phyloP scores from a whole-genome alignment of 1,140 invertebrate genomes.

The Olivierus martensii region DNA sequence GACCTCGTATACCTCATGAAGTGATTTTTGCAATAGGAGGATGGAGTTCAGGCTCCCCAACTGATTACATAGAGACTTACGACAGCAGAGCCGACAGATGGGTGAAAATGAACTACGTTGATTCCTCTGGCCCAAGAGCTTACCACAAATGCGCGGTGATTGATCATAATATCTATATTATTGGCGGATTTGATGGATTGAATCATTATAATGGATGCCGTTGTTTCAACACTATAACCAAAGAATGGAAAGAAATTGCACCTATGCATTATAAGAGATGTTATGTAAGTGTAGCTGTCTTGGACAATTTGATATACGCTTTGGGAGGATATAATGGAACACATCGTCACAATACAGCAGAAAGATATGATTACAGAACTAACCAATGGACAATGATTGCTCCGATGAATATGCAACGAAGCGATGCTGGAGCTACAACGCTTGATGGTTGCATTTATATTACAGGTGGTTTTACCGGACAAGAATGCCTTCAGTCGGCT shows the following conservation, averaged over 20 bases:
- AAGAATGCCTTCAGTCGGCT: conserved; percentile 31
- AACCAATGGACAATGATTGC: conserved; percentile 30
- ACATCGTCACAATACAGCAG: conserved; percentile 33
- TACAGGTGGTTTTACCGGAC: conserved; percentile 38
- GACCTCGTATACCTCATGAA: conserved; percentile 50
- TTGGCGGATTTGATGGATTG: conserved; percentile 59
- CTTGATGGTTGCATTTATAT: conserved; percentile 52
- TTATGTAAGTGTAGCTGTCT: conserved; percentile 57
- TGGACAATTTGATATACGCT: conserved; percentile 34
- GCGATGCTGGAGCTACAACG: conserved; percentile 25
- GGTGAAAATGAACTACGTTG: conserved; percentile 37
- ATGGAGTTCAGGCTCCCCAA: conserved; percentile 53
- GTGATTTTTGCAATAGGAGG: conserved; percentile 59
- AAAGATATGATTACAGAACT: conserved; percentile 27
- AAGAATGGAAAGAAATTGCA: conserved; percentile 47
- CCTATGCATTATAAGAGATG: conserved; percentile 56
- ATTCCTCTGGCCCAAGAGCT: conserved; percentile 32
- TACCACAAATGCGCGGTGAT: conserved; percentile 57
- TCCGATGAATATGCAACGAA: conserved; percentile 25
- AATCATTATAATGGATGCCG: conserved; percentile 50
- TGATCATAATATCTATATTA: conserved; percentile 53
- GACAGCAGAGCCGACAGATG: conserved; percentile 60
- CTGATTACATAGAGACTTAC: conserved; percentile 58
- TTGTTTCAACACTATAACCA: conserved; percentile 46
- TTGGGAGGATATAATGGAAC: conserved; percentile 40